A percentile compares a stretch with the other conserved stretches of the same genome.
phyloP scores from a whole-genome alignment of 2,113 vertebrate genomes.

The Phocoena sinus region DNA sequence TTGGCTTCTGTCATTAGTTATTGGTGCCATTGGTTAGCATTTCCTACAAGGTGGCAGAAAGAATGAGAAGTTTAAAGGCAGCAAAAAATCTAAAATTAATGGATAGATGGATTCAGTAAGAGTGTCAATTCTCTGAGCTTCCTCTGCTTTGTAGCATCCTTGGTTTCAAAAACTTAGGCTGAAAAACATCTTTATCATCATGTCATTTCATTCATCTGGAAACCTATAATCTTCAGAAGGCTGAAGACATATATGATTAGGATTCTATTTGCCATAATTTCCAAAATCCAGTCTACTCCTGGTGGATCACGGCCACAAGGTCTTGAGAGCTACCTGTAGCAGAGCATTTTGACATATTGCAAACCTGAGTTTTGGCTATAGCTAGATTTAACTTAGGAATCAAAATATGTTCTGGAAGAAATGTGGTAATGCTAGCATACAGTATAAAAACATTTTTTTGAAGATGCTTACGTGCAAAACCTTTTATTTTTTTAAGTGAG shows the following conservation, averaged over 20 bases:
- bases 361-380: not conserved
- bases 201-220: not conserved
- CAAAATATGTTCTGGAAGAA: slow-evolving; percentile 31
- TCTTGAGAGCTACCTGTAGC: not conserved
- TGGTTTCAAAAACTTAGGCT: slow-evolving; percentile 16
- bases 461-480: slow-evolving; percentile 14
- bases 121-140: not conserved
- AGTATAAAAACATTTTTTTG: slow-evolving; percentile 24
- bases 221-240: not conserved
- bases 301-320: not conserved
- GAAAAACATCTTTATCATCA: not conserved
- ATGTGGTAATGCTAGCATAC: not conserved
- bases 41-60: not conserved
- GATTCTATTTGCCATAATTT: not conserved
- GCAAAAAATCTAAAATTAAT: not conserved
- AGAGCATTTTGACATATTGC: not conserved
- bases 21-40: not conserved
- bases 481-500: slow-evolving; percentile 34
- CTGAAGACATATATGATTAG: not conserved
- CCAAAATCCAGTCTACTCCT: slow-evolving; percentile 7
- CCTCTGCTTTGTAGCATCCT: not conserved
- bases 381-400: not conserved
- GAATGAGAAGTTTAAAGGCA: not conserved
- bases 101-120: not conserved
- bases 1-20: not conserved